phyloP scores from a whole-genome alignment of 2,797 vertebrate species.

The Moxostoma hubbsi region DNA sequence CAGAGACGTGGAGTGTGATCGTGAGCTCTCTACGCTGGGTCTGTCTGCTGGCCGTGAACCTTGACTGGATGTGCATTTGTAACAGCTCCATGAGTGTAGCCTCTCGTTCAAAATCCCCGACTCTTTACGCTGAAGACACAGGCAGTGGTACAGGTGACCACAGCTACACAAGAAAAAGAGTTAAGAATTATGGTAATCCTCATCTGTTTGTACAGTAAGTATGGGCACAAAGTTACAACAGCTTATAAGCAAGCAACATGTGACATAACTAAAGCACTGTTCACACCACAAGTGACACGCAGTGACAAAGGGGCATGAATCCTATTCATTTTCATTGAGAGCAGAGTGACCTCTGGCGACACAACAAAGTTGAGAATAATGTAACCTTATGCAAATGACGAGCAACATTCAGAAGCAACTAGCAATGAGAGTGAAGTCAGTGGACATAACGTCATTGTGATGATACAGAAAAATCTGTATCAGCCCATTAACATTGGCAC shows the following conservation, averaged over 20 bases:
- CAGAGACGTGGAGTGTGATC: conserved; percentile 76
- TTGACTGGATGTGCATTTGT: conserved; percentile 89
- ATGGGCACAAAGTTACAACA: background rate
- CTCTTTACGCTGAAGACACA: conserved; percentile 91
- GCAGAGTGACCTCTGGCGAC: no score
- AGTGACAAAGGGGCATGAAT: no score
- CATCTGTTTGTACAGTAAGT: background rate
- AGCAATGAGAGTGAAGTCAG: no score
- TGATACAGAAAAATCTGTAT: no score
- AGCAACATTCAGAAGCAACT: no score
- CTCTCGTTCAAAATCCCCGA: conserved; percentile 72
- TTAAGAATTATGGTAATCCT: background rate
- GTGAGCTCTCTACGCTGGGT: conserved; percentile 69
- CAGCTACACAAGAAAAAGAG: conserved; percentile 77
- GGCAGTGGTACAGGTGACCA: conserved; percentile 93
- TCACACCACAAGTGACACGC: background rate
- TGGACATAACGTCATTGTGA: no score
- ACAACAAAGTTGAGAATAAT: no score
- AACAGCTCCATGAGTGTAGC: conserved; percentile 87
- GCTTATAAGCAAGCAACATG: background rate
- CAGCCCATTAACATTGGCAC: no score
- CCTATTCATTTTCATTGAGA: no score
- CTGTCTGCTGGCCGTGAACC: conserved; percentile 77
- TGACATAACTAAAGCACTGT: background rate
- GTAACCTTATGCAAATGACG: no score